A percentile compares a stretch with the other conserved stretches of the same genome.
phyloP scores from a whole-genome alignment of 2,113 vertebrate species.

The Macquaria australasica region DNA sequence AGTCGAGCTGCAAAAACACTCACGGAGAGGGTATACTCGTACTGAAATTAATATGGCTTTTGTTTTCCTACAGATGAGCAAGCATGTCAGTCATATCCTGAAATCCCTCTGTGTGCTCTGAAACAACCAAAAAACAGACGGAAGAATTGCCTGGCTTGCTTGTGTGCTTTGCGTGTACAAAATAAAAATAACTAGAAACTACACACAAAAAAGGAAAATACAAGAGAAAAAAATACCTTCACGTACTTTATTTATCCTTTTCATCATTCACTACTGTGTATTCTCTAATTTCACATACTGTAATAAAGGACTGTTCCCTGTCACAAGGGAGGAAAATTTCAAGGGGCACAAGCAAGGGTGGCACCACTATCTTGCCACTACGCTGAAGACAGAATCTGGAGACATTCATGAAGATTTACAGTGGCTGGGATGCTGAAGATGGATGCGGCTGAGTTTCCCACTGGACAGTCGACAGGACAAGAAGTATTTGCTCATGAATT shows the following conservation, averaged over 20 bases:
- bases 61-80: conserved; percentile 54
- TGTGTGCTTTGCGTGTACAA: conserved; percentile 27
- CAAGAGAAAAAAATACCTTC: conserved; percentile 3
- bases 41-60: conserved; percentile 58
- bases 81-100: conserved; percentile 52
- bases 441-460: conserved; percentile 65
- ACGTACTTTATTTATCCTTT: conserved; percentile 3
- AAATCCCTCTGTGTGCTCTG: conserved; percentile 45
- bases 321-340: conserved; percentile 28
- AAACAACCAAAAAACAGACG: conserved; percentile 20
- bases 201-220: neutral
- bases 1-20: conserved; percentile 36
- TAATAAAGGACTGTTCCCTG: conserved; percentile 6
- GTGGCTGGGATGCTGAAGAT: conserved; percentile 57
- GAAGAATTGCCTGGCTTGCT: conserved; percentile 32
- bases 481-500: conserved; percentile 82
- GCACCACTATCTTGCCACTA: conserved; percentile 8
- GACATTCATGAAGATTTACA: conserved; percentile 71
- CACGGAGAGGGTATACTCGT: conserved; percentile 3
- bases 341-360: neutral
- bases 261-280: conserved; percentile 10
- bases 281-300: conserved; percentile 23
- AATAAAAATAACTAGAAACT: conserved; percentile 20
- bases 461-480: conserved; percentile 74
- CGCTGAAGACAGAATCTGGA: conserved; percentile 35